A percentile compares a stretch with the other conserved stretches of the same genome.
phyloP scores from a whole-genome alignment of 1,140 invertebrate species.

The Drosophila pseudoobscura region DNA sequence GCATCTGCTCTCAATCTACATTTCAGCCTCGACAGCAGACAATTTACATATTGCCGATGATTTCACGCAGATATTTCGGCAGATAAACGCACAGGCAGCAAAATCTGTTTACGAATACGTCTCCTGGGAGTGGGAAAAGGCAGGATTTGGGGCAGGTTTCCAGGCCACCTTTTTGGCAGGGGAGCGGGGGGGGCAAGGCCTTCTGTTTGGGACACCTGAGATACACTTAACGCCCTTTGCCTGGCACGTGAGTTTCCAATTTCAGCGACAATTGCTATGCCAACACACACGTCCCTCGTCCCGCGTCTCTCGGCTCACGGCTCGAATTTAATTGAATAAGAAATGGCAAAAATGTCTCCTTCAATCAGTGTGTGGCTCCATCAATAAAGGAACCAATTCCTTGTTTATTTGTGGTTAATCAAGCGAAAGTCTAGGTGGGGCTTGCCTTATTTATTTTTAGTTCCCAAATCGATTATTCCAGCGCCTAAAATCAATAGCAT shows the following conservation, averaged over 20 bases:
- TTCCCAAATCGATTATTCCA: no score
- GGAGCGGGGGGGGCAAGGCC: no score
- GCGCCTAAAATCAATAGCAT: no score
- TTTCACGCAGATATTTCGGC: slow-evolving; percentile 54
- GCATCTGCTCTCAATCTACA: slow-evolving; percentile 2
- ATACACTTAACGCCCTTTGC: slow-evolving; percentile 36
- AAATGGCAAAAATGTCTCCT: slow-evolving; percentile 20
- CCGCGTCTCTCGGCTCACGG: neutral
- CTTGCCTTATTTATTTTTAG: no score
- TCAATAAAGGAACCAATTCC: neutral
- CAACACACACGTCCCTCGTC: slow-evolving; percentile 35
- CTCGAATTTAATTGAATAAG: slow-evolving; percentile 43
- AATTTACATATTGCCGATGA: slow-evolving; percentile 51
- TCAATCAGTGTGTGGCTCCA: slow-evolving; percentile 26
- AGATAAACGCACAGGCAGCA: slow-evolving; percentile 26
- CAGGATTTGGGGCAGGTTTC: slow-evolving; percentile 31
- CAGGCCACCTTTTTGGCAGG: slow-evolving; percentile 49
- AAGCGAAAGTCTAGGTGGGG: no score
- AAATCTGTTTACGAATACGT: slow-evolving; percentile 44
- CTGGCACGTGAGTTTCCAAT: slow-evolving; percentile 59
- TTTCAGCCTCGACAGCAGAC: slow-evolving; percentile 43
- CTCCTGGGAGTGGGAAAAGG: slow-evolving; percentile 51
- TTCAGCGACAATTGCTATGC: slow-evolving; percentile 52
- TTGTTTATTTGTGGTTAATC: no score
- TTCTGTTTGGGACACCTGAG: slow-evolving; percentile 21